Percentiles rank a stretch among this genome's conserved stretches.
Evolutionary conservation across 2,888 invertebrate species (phyloP).

Genomic region (Scaptomyza reducta): DNA sequence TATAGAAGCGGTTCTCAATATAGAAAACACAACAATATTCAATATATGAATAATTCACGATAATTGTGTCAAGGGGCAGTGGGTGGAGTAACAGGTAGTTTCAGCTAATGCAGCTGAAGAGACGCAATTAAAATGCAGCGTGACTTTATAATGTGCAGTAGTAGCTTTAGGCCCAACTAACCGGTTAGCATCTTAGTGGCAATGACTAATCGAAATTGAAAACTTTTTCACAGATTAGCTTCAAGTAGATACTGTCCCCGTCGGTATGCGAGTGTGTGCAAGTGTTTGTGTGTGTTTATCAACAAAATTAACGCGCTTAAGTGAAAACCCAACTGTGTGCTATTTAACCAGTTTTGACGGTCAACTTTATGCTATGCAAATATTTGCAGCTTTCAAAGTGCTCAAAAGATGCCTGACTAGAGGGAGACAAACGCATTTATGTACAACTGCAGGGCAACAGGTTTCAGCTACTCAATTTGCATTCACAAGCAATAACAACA

Average conservation of each 20-base stretch:
- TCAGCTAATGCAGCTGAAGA: conserved; percentile 12
- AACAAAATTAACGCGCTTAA: conserved; percentile 67
- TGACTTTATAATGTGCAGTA: conserved; percentile 41
- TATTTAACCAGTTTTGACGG: conserved; percentile 62
- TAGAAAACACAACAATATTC: neutral
- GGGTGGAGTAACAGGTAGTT: conserved; percentile 8
- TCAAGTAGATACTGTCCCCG: conserved; percentile 31
- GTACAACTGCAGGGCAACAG: conserved; percentile 42
- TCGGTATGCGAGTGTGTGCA: neutral
- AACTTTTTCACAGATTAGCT: conserved; percentile 21
- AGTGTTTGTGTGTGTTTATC: conserved; percentile 48
- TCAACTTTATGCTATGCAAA: conserved; percentile 62
- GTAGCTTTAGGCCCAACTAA: conserved; percentile 18
- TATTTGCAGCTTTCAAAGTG: conserved; percentile 60
- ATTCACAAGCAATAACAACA: conserved; percentile 15
- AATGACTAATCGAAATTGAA: conserved; percentile 32
- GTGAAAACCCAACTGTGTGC: conserved; percentile 48
- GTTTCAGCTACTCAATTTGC: conserved; percentile 26
- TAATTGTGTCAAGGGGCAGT: conserved; percentile 27
- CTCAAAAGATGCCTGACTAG: conserved; percentile 28
- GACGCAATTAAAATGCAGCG: conserved; percentile 32
- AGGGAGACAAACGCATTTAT: conserved; percentile 19
- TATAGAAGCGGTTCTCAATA: conserved; percentile 1
- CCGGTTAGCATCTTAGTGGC: conserved; percentile 40
- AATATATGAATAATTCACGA: neutral